Percentiles rank a stretch among this genome's conserved stretches.
phyloP scores from a whole-genome alignment of 92 coral and sea anemone species.

The Porites rus region DNA sequence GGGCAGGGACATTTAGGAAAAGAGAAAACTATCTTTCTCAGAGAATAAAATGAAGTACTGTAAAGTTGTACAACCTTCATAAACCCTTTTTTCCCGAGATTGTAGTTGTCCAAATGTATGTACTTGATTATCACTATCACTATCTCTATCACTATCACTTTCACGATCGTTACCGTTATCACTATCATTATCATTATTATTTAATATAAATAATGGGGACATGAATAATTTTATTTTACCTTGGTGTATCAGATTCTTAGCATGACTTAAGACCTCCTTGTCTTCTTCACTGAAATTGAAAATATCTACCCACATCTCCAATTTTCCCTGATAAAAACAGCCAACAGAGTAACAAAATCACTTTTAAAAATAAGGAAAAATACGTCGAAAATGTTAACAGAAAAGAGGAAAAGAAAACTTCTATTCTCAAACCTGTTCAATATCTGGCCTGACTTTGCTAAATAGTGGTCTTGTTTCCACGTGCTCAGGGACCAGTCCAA shows the following conservation, averaged over 20 bases:
- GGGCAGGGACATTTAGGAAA: no score
- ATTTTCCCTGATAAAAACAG: conserved; percentile 54
- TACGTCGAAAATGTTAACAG: neutral
- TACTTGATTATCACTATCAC: no score
- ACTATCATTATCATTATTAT: no score
- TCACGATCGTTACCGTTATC: no score
- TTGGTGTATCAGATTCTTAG: neutral
- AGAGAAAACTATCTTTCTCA: no score
- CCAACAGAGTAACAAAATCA: neutral
- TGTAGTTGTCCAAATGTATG: no score
- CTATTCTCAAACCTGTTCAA: conserved; percentile 71
- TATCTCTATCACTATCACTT: no score
- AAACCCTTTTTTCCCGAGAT: no score
- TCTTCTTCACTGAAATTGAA: conserved; percentile 71
- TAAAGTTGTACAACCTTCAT: no score
- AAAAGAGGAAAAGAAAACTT: neutral
- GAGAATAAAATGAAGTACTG: no score
- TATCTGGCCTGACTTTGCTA: conserved; percentile 83
- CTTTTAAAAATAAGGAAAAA: no score
- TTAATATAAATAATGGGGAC: no score
- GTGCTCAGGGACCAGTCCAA: conserved; percentile 89
- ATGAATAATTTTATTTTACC: neutral
- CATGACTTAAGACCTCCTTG: neutral
- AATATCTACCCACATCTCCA: conserved; percentile 82
- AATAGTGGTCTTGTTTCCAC: conserved; percentile 90